Base-by-base conservation (phyloP, 1,140 invertebrate species). In the Liolophura sinensis region DNA sequence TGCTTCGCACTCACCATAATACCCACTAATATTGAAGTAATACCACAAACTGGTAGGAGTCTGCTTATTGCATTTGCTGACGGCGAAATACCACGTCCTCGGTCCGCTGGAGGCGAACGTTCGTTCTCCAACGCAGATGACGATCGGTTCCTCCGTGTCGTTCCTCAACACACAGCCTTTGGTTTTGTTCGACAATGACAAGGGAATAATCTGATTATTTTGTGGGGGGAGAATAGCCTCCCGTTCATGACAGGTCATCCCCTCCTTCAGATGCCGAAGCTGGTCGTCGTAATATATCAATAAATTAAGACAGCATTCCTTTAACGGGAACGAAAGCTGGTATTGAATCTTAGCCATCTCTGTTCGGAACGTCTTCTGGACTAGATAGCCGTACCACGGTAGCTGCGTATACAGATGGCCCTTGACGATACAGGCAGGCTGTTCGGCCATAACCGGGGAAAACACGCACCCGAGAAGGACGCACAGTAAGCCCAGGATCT, bases 261-360 rank as follows among this genome's bases (percentile, higher is more conserved):
- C 69, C n/a, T 77, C 65, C 6, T 70, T 75, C 6, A 81, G 50
- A 25, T 71, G 55, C 14, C 69, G 64, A 7, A 81, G 71, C 65
- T 81, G 79, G 48, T 77, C 78, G 40, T 81, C 79, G 64, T 81
- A 81, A 59, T 81, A 81, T 25, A 81, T 78, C 16, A 81, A 64
- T 60, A 81, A 61, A 59, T 73, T 77, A 12, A 75, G 72, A 55
- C 76, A 79, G 61, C 79, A 79, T 40, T 81, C 78, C 16, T 67
- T 69, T 14, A 75, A 73, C 0, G 79, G 79, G 65, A 77, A 81
- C 18, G 76, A 73, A n/a, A 81, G 73, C 56, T 77, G 75, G 59
- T 79, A 81, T 65, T 79, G 75, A 1, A 81, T 77, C 65, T 74
- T 74, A 27, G 78, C 77, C 54, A 74, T 72, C 24, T 74, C 70